Evolutionary conservation across 1,140 invertebrate species (phyloP).

Genomic region (Halotydeus destructor): DNA sequence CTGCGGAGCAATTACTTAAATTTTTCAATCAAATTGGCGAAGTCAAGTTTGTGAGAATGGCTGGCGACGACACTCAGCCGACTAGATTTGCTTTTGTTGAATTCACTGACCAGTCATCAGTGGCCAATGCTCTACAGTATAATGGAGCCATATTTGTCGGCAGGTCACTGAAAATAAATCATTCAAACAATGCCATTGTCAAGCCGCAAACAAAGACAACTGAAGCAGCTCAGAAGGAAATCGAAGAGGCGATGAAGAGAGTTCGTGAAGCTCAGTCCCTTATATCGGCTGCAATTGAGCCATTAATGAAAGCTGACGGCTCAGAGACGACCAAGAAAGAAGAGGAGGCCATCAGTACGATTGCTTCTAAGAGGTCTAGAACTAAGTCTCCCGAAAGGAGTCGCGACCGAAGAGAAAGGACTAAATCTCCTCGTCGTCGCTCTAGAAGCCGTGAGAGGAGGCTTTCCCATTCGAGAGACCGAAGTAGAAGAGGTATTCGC

Average conservation of each 20-base stretch:
- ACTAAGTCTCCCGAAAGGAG: conserved; percentile 8
- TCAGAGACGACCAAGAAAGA: conserved; percentile 10
- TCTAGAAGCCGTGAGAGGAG: conserved; percentile 15
- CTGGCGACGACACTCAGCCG: conserved; percentile 52
- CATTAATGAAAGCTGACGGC: conserved; percentile 20
- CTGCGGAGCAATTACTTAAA: conserved; percentile 53
- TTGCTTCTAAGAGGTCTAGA: conserved; percentile 11
- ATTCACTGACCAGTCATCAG: conserved; percentile 69
- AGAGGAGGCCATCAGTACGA: conserved; percentile 4
- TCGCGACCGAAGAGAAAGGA: conserved; percentile 13
- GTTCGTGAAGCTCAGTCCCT: conserved; percentile 85
- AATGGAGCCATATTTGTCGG: conserved; percentile 53
- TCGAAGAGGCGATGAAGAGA: conserved; percentile 87
- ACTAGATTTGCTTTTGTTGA: conserved; percentile 68
- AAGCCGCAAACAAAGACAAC: conserved; percentile 86
- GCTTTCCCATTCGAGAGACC: not conserved
- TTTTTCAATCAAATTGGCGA: conserved; percentile 70
- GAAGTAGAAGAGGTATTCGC: not conserved
- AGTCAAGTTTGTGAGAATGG: conserved; percentile 85
- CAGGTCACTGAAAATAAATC: conserved; percentile 41
- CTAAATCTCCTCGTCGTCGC: conserved; percentile 17
- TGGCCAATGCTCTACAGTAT: conserved; percentile 60
- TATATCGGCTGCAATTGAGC: conserved; percentile 77
- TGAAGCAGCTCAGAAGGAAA: conserved; percentile 78
- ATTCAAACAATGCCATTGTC: conserved; percentile 68